Evolutionary conservation across 2,888 invertebrate species (phyloP).

Genomic region (Pegoplata infirma): DNA sequence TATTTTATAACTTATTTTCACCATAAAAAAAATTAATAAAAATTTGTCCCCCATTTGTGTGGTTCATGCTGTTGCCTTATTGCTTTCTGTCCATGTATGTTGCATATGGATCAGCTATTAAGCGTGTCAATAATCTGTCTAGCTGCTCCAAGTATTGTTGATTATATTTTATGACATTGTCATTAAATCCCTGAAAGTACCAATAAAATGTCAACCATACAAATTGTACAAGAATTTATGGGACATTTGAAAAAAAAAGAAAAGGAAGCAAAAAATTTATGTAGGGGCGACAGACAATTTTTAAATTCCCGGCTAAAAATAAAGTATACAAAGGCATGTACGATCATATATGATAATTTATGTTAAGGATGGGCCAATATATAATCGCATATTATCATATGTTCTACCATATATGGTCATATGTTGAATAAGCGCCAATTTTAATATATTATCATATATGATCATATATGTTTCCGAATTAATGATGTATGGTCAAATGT

Average conservation of each 20-base stretch:
- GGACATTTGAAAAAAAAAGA: not conserved
- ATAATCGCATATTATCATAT: no score
- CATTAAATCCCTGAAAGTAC: constrained; percentile 56
- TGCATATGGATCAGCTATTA: constrained; percentile 40
- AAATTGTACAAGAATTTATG: constrained; percentile 55
- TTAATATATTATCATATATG: no score
- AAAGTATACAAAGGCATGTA: no score
- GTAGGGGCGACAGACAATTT: not conserved
- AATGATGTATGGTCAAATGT: no score
- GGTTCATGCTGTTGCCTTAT: constrained; percentile 19
- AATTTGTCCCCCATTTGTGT: constrained; percentile 14
- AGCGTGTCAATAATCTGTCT: constrained; percentile 49
- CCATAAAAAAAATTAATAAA: constrained; percentile 21
- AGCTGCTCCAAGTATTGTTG: constrained; percentile 26
- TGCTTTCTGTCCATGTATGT: constrained; percentile 22
- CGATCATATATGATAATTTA: no score
- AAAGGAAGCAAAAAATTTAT: constrained; percentile 14
- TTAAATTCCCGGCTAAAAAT: no score
- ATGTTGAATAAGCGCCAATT: no score
- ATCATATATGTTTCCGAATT: no score
- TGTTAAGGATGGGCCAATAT: no score
- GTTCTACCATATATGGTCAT: no score
- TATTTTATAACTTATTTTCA: constrained; percentile 27
- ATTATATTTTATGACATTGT: constrained; percentile 51
- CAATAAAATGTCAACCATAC: constrained; percentile 58